A percentile compares a stretch with the other conserved stretches of the same genome.
These are phyloP conservation scores for Brachypteracias leptosomus DNA, from an alignment of 2,113 vertebrate species.

Conservation along the genomic window DNA sequence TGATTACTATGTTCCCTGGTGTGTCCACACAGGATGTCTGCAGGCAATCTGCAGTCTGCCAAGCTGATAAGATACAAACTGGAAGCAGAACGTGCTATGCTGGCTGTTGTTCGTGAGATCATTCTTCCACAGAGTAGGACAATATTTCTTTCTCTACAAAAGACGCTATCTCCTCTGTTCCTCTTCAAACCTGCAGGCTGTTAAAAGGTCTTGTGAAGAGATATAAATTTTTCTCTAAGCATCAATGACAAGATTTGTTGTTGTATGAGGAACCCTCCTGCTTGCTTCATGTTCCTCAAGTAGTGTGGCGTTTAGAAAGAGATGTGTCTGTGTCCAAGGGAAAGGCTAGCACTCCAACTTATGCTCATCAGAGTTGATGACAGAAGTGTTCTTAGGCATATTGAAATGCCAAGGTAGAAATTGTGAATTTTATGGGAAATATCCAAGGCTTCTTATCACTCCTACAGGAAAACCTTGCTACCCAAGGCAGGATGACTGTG, in stretches of 20 bases:
- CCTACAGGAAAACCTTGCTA: background rate
- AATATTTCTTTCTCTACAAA: background rate
- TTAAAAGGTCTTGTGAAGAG: background rate
- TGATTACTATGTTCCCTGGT: background rate
- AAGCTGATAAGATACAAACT: background rate
- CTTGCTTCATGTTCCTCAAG: background rate
- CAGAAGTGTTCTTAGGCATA: background rate
- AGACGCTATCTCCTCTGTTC: background rate
- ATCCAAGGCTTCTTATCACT: background rate
- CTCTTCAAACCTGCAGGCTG: background rate
- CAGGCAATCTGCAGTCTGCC: conserved; percentile 30
- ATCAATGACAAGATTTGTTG: background rate
- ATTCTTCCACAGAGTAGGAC: background rate
- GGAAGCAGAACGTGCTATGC: background rate
- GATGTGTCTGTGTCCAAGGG: background rate
- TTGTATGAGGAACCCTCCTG: background rate
- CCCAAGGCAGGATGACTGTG: background rate
- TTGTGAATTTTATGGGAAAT: background rate
- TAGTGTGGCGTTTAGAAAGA: background rate
- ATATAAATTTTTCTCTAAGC: background rate
- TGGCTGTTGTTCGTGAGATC: background rate
- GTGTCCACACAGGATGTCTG: conserved; percentile 23
- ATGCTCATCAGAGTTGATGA: background rate
- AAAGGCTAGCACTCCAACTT: background rate
- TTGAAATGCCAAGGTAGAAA: background rate